Evolutionary conservation across 2,797 vertebrate species (phyloP), one percentile per base, ranked within the genome.

Genomic region (Leptodactylus fallax): DNA sequence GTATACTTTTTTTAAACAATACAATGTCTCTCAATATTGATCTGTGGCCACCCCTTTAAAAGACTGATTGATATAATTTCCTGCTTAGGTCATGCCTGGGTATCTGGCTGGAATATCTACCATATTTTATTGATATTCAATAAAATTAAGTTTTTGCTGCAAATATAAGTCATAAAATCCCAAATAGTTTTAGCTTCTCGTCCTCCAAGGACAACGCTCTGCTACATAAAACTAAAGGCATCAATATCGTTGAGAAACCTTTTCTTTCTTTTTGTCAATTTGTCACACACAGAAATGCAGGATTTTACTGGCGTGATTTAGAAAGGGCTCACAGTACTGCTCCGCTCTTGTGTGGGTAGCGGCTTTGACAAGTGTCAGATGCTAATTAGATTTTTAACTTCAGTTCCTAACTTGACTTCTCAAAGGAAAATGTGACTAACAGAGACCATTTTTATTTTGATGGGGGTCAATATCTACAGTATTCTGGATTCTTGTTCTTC

Each of bases 361-460:
- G n/a, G 19, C 60, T 25, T 63, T 67, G 61, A 79, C 79, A 87
- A 56, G 58, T 83, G 69, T 25, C 80, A 87, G 80, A 49, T 67
- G 60, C 71, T 51, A 83, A 60, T 55, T 74, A 69, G 19, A 61
- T 61, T 81, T 81, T 80, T 76, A 76, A 49, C 47, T 76, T 76
- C 72, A 51, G 19, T 6, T 76, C 72, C 72, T n/a, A 76, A 76
- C 47, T n/a, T 76, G 45, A 49, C 36, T 76, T 51, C 25, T 51
- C 72, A 76, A 51, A 76, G 47, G 19, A 76, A 76, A 51, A 76
- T 51, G 8, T n/a, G 47, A 49, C 17, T 21, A n/a, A 49, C 19
- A 5, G 27, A 71, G 71, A 45, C 3, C 71, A 21, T 19, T 21
- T 49, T 10, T 21, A 27, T 21, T 49, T 14, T 72, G 71, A 47